A percentile compares a stretch with the other conserved stretches of the same genome.
Evolutionary conservation across 2,888 invertebrate genomes (phyloP).

Genomic region (Amphipoea lucens): DNA sequence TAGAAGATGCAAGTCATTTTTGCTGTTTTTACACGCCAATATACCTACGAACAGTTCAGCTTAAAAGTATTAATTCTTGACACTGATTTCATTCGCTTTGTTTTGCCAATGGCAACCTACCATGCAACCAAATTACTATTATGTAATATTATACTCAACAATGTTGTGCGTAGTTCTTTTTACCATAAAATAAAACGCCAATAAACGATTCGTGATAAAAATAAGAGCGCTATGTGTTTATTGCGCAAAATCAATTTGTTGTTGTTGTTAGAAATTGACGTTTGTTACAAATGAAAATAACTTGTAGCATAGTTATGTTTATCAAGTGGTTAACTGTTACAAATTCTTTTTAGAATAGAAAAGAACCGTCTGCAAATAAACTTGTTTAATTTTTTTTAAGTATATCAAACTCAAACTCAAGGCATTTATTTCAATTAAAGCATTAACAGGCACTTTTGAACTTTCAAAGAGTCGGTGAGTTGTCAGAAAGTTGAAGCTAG

Average conservation of each 20-base stretch:
- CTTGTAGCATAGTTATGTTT: not conserved
- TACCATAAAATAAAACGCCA: slow-evolving; percentile 26
- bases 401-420: too few species aligned
- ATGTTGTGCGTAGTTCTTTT: slow-evolving; percentile 15
- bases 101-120: not conserved
- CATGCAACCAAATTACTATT: slow-evolving; percentile 12
- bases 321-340: not conserved
- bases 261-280: slow-evolving; percentile 1
- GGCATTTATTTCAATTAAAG: too few species aligned
- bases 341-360: not conserved
- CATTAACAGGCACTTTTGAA: too few species aligned
- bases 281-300: slow-evolving; percentile 24
- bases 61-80: not conserved
- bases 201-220: slow-evolving; percentile 52
- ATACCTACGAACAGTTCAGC: not conserved
- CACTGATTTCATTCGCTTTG: not conserved
- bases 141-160: slow-evolving; percentile 15
- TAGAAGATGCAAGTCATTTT: too few species aligned
- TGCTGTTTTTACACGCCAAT: not conserved
- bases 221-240: not conserved
- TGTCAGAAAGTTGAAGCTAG: too few species aligned
- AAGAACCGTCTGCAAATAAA: not conserved
- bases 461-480: too few species aligned
- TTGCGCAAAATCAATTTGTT: slow-evolving; percentile 41
- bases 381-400: too few species aligned